A percentile compares a stretch with the other conserved stretches of the same genome.
These are phyloP conservation scores for Brachyistius frenatus DNA, from an alignment of 2,113 vertebrate species.

Conservation along the genomic window DNA sequence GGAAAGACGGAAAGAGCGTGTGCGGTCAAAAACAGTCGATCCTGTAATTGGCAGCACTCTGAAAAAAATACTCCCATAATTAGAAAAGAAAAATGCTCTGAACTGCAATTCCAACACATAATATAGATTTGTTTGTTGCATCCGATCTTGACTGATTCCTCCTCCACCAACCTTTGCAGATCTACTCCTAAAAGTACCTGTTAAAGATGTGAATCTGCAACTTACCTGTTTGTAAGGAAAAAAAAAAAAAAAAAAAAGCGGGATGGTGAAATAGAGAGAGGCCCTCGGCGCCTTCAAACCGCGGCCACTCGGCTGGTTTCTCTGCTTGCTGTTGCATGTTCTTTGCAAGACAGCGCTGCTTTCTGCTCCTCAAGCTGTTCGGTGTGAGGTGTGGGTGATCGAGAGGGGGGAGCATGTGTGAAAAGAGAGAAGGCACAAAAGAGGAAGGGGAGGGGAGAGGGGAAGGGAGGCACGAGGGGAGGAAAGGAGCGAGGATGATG, in stretches of 20 bases:
- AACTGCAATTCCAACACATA: constrained; percentile 1
- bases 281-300: constrained; percentile 17
- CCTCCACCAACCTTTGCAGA: constrained; percentile 1
- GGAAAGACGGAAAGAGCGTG: neutral
- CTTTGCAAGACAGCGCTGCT: constrained; percentile 46
- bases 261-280: neutral
- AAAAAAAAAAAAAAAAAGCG: neutral
- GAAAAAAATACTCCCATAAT: constrained; percentile 14
- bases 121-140: neutral
- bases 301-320: neutral
- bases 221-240: constrained; percentile 47
- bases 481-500: constrained; percentile 50
- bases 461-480: constrained; percentile 18
- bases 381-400: constrained; percentile 57
- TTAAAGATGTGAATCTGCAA: constrained; percentile 21
- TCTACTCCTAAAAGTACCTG: constrained; percentile 1
- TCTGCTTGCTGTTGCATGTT: constrained; percentile 63
- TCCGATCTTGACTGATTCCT: neutral
- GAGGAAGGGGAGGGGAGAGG: constrained; percentile 24
- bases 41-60: neutral
- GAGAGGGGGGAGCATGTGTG: constrained; percentile 53
- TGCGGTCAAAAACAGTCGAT: neutral
- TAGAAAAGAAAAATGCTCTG: constrained; percentile 4
- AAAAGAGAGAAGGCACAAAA: constrained; percentile 64
- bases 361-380: constrained; percentile 60